These are phyloP conservation scores for Drosophila emarginata DNA, from an alignment of 2,888 invertebrate genomes.

Conservation along the genomic window DNA sequence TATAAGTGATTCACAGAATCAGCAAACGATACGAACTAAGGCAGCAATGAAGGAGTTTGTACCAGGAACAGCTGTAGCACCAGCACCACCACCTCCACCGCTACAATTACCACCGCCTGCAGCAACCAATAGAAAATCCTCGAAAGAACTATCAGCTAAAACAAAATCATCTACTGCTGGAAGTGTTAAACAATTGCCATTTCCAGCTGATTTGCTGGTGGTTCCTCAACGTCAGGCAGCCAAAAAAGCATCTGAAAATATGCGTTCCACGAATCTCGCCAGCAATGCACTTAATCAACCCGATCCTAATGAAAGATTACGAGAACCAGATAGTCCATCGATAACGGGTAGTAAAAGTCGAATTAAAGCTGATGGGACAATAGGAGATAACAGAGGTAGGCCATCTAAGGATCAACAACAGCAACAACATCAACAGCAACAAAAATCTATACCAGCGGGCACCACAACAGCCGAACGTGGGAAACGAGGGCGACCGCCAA, in stretches of 20 bases:
- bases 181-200: slow-evolving; percentile 26
- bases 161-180: slow-evolving; percentile 12
- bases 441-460: slow-evolving; percentile 5
- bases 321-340: slow-evolving; percentile 46
- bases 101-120: not conserved
- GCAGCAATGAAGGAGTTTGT: slow-evolving; percentile 93
- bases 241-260: slow-evolving; percentile 94
- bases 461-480: slow-evolving; percentile 67
- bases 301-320: slow-evolving; percentile 51
- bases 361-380: slow-evolving; percentile 80
- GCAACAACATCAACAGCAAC: slow-evolving; percentile 46
- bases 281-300: slow-evolving; percentile 43
- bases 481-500: slow-evolving; percentile 81
- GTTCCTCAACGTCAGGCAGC: slow-evolving; percentile 95
- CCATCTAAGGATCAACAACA: slow-evolving; percentile 55
- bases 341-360: slow-evolving; percentile 32
- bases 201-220: slow-evolving; percentile 89
- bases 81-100: slow-evolving; percentile 6
- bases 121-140: slow-evolving; percentile 2
- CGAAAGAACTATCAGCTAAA: slow-evolving; percentile 13
- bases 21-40: slow-evolving; percentile 88
- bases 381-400: slow-evolving; percentile 65
- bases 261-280: slow-evolving; percentile 86
- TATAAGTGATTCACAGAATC: slow-evolving; percentile 87
- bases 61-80: slow-evolving; percentile 73